Base-by-base conservation (phyloP, 1,140 invertebrate species). In the Pantala flavescens region DNA sequence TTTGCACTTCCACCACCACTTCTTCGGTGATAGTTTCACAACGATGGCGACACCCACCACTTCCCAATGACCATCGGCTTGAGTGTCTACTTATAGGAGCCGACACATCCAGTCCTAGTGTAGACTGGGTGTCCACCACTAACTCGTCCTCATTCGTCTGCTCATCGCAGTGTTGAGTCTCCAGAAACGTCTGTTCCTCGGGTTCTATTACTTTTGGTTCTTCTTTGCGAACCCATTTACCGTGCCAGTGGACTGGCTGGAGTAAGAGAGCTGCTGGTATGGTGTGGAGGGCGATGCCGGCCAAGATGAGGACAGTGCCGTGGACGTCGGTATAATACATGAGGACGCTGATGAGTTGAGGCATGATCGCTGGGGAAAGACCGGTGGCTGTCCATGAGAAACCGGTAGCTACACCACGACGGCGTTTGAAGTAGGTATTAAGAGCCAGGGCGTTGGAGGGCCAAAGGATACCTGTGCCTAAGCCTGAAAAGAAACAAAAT, bases 341-440 rank as follows among this genome's bases (percentile, higher is more conserved):
- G 2, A 77, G 55, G 23, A 75, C 28, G n/a, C 77, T 74, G 7
- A 78, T 75, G 7, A 81, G 63, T 14, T 79, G 21, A 7, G 80
- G 80, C 28, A 81, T 76, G 11, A 79, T 42, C 36, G 81, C 78
- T 24, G 78, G 78, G 21, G 81, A 81, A 14, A 81, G 43, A 11
- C 79, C 77, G 73, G 78, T 79, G 1, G 80, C 80, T 7, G 81
- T 78, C 76, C 80, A 77, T 16, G 77, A 76, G n/a, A 82, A 70
- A 23, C 81, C 81, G 70, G 79, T 82, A 2, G 81, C 81, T n/a
- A 79, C 73, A 21, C 78, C 80, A 72, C 81, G 73, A 14, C 77
- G 74, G 55, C 75, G 75, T 14, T 78, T 70, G 72, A 82, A 82
- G 73, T 82, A 82, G 43, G 79, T 73, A 24, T 78, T 77, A 7